Base-by-base conservation (phyloP, 2,888 invertebrate genomes). In the Sylvicola fuscatus region DNA sequence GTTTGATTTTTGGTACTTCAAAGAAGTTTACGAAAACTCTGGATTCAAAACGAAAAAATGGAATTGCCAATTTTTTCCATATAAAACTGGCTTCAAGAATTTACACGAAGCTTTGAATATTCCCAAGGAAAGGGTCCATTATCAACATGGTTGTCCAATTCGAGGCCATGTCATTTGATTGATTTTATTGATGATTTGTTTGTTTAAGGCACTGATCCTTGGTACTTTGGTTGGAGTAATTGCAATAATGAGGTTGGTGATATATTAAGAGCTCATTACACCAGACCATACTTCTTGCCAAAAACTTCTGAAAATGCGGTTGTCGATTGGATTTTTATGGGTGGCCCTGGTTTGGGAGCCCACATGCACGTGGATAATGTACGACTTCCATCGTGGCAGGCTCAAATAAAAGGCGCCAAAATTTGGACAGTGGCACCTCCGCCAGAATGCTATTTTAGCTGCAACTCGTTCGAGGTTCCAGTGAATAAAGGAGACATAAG, bases 331-430 rank as follows among this genome's bases (percentile, higher is more conserved):
- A 80, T 95, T 45, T 95, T 95, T 54, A 93, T 95, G 80, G 95
- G 95, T 2, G 87, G 83, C 21, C 78, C 86, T 1, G 93, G 93
- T 1, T 73, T 82, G 49, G 95, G 95, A 0, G 93, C 93, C 0
- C 84, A 90, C 47, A 79, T 95, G 80, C 95, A 95, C 56, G 92
- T 95, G 44, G 95, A 95, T 59, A 83, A 90, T 41, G 95, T 95
- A 34, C 70, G 73, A 35, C 72, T 84, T 57, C 84, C 92, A 37
- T 95, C 93, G 2, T 95, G 95, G 95, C 95, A 97, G 60, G 93
- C 93, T 1, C 95, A 95, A 62, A 65, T 95, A 34, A 70, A 71
- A 35, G 93, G 95, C 1, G 70, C 64, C 45, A 97, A 97, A 57
- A 64, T 67, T 41, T 95, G 95, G 95, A 67, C 71, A 37, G 62